Evolutionary conservation across 2,888 invertebrate genomes (phyloP).

Genomic region (Ditylenchus weischeri): DNA sequence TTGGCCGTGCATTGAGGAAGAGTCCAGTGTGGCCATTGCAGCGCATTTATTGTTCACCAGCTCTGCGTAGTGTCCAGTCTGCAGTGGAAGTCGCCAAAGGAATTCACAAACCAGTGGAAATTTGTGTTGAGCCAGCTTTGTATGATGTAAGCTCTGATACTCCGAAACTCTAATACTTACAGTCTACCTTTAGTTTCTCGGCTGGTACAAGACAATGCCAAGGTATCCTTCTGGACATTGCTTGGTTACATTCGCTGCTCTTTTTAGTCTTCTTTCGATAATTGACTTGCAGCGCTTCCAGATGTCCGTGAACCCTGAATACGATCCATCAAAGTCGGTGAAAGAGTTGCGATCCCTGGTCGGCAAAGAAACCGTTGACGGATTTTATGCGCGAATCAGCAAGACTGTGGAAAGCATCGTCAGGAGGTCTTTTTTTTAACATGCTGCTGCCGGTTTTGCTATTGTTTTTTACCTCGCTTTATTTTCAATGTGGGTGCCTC

Average conservation of each 20-base stretch:
- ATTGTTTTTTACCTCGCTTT: too few relatives aligned
- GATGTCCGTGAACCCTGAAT: slow-evolving; percentile 8
- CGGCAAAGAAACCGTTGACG: slow-evolving; percentile 11
- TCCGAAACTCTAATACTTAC: too few relatives aligned
- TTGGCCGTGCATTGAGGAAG: slow-evolving; percentile 29
- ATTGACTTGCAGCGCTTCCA: slow-evolving; percentile 12
- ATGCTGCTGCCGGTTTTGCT: background rate
- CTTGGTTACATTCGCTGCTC: background rate
- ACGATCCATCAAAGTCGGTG: slow-evolving; percentile 5
- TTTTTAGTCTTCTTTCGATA: slow-evolving; percentile 14
- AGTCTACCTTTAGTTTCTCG: background rate
- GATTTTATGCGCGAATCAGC: slow-evolving; percentile 10
- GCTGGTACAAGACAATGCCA: slow-evolving; percentile 18
- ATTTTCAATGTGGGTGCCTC: too few relatives aligned
- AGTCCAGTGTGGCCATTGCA: slow-evolving; percentile 68
- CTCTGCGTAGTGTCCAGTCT: slow-evolving; percentile 73
- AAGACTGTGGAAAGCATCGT: slow-evolving; percentile 4
- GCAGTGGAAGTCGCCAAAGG: background rate
- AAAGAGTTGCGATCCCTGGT: background rate
- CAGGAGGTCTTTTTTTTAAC: background rate
- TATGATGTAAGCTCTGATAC: too few relatives aligned
- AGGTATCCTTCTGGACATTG: slow-evolving; percentile 1
- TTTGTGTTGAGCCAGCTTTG: slow-evolving; percentile 3
- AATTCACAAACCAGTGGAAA: background rate
- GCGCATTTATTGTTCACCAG: slow-evolving; percentile 80